These are phyloP conservation scores for Elymnias hypermnestra DNA, from an alignment of 1,140 invertebrate genomes.

Conservation along the genomic window DNA sequence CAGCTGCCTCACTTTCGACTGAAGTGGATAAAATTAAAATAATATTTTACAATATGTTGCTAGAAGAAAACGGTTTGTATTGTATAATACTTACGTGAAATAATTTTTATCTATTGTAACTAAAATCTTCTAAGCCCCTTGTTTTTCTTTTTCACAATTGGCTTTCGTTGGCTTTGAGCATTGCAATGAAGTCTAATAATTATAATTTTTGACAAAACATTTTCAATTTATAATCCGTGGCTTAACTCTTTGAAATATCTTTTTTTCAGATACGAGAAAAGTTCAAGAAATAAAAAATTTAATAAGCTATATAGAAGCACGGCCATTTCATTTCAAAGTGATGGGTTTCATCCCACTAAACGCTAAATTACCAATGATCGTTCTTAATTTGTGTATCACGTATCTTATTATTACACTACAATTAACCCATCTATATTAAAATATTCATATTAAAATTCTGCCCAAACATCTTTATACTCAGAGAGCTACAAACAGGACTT, in stretches of 20 bases:
- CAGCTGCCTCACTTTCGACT: background rate
- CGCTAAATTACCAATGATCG: conserved; percentile 12
- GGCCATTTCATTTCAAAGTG: conserved; percentile 17
- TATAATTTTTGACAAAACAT: too few relatives aligned
- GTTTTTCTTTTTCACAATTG: too few relatives aligned
- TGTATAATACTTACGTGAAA: too few relatives aligned
- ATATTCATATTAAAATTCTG: background rate
- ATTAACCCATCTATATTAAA: conserved; percentile 23
- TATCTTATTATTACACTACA: conserved; percentile 34
- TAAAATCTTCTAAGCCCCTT: too few relatives aligned
- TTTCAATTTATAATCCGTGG: too few relatives aligned
- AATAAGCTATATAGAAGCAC: conserved; percentile 22
- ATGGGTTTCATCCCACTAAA: conserved; percentile 19
- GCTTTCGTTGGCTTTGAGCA: too few relatives aligned
- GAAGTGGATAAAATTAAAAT: conserved; percentile 6
- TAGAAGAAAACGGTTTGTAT: conserved; percentile 15
- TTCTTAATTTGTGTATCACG: conserved; percentile 24
- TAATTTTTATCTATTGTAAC: too few relatives aligned
- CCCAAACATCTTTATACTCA: too few relatives aligned
- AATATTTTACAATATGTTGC: conserved; percentile 1
- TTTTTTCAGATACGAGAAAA: conserved; percentile 9
- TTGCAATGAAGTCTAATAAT: too few relatives aligned
- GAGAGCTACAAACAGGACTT: too few relatives aligned
- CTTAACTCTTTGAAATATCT: too few relatives aligned
- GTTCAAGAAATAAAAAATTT: conserved; percentile 11